Percentiles rank a stretch among this genome's conserved stretches.
Conservation (phyloP, 2,113 vertebrate species). For the Stigmatopora nigra region DNA sequence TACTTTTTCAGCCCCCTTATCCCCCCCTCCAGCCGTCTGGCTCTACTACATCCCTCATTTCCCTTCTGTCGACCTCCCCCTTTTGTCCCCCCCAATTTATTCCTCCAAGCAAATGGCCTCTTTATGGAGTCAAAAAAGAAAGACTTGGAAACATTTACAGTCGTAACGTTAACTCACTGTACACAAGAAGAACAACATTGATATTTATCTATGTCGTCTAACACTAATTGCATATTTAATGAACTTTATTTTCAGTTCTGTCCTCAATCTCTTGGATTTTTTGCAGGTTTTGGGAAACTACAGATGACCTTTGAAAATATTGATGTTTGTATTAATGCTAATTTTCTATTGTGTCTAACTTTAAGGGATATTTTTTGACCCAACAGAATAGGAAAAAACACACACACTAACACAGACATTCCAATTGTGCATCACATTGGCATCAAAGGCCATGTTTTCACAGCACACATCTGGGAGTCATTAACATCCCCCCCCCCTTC, state of each 20-base stretch:
- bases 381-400: conserved; percentile 14
- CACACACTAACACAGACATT: conserved; percentile 21
- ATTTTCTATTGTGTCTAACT: too few relatives aligned
- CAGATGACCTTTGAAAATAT: not conserved
- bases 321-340: not conserved
- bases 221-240: not conserved
- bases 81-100: conserved; percentile 19
- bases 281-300: not conserved
- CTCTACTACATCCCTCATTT: conserved; percentile 62
- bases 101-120: conserved; percentile 20
- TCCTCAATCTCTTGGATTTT: not conserved
- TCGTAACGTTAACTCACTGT: not conserved
- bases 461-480: conserved; percentile 15
- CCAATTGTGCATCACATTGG: conserved; percentile 9
- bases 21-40: conserved; percentile 28
- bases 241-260: conserved; percentile 9
- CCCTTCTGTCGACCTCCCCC: conserved; percentile 36
- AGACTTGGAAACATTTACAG: conserved; percentile 11
- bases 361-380: not conserved
- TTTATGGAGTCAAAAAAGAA: conserved; percentile 18
- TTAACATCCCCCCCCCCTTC: not conserved
- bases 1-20: conserved; percentile 23
- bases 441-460: conserved; percentile 9
- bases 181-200: not conserved
- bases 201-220: not conserved